A percentile compares a stretch with the other conserved stretches of the same genome.
Conservation (phyloP, 92 coral and sea anemone genomes). For the Zoanthus sociatus region DNA sequence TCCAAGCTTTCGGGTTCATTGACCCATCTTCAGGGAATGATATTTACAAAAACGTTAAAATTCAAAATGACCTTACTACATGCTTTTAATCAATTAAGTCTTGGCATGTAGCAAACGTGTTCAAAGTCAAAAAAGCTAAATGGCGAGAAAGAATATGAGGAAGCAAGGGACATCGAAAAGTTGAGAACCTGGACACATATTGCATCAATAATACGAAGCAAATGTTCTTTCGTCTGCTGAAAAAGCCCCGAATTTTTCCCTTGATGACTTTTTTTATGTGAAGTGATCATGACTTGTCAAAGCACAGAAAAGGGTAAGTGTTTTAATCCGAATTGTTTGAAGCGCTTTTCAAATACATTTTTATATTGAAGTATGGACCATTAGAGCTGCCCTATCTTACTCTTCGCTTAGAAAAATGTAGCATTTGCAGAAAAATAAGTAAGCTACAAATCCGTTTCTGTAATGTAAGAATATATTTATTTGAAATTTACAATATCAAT, state of each 20-base stretch:
- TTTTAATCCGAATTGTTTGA: slow-evolving; percentile 37
- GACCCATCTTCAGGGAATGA: no score
- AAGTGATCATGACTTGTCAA: not conserved
- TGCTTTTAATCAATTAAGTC: slow-evolving; percentile 7
- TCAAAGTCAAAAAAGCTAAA: slow-evolving; percentile 5
- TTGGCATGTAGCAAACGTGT: slow-evolving; percentile 19
- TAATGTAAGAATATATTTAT: not conserved
- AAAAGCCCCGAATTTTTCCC: slow-evolving; percentile 5
- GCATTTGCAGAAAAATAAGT: slow-evolving; percentile 3
- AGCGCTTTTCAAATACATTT: slow-evolving; percentile 14
- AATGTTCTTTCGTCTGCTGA: not conserved
- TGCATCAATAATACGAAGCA: not conserved
- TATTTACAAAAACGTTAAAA: no score
- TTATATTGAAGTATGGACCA: not conserved
- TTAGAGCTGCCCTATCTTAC: slow-evolving; percentile 22
- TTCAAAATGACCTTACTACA: no score
- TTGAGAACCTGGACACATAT: slow-evolving; percentile 8
- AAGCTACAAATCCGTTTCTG: slow-evolving; percentile 24
- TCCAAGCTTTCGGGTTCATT: no score
- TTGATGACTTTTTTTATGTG: not conserved
- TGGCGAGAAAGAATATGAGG: slow-evolving; percentile 4
- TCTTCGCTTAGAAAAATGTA: slow-evolving; percentile 11
- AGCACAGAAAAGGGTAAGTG: slow-evolving; percentile 22
- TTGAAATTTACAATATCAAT: slow-evolving; percentile 11
- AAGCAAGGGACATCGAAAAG: slow-evolving; percentile 27